A percentile compares a stretch with the other conserved stretches of the same genome.
Conservation (phyloP, 2,888 invertebrate species). For the Cyclophora albipunctata region DNA sequence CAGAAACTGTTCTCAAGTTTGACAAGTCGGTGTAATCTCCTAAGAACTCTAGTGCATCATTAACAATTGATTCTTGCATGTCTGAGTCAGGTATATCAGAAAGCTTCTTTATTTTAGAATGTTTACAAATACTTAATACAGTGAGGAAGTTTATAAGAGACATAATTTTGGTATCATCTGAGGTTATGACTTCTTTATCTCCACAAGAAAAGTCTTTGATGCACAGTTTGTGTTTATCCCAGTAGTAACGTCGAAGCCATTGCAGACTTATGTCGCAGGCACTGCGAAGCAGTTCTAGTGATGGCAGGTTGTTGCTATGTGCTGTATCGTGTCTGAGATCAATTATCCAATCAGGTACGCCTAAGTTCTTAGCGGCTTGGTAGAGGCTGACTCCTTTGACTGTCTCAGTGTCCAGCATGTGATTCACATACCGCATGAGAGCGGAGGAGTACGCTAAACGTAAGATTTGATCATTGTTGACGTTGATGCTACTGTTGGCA, state of each 20-base stretch:
- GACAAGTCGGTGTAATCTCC: slow-evolving; percentile 41
- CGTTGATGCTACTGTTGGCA: slow-evolving; percentile 27
- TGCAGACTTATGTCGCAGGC: slow-evolving; percentile 77
- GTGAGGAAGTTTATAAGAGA: slow-evolving; percentile 51
- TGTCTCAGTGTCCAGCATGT: slow-evolving; percentile 74
- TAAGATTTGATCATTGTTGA: slow-evolving; percentile 57
- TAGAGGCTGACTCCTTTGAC: slow-evolving; percentile 70
- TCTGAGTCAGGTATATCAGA: slow-evolving; percentile 45
- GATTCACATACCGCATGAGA: slow-evolving; percentile 80
- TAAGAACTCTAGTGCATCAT: slow-evolving; percentile 52
- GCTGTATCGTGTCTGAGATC: slow-evolving; percentile 86
- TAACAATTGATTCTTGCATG: slow-evolving; percentile 49
- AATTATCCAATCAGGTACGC: slow-evolving; percentile 87
- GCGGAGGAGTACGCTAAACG: slow-evolving; percentile 77
- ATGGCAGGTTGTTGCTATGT: slow-evolving; percentile 81
- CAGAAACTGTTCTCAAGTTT: slow-evolving; percentile 44
- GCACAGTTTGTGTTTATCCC: slow-evolving; percentile 72
- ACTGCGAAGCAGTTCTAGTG: slow-evolving; percentile 76
- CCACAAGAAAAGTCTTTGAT: slow-evolving; percentile 61
- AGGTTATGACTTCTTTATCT: slow-evolving; percentile 27
- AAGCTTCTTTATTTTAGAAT: slow-evolving; percentile 53
- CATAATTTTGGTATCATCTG: slow-evolving; percentile 41
- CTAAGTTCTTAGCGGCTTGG: slow-evolving; percentile 77
- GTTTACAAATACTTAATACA: slow-evolving; percentile 54
- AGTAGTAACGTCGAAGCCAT: slow-evolving; percentile 82